Evolutionary conservation across 2,888 invertebrate species (phyloP).

Genomic region (Pseudeuparius sepicola): DNA sequence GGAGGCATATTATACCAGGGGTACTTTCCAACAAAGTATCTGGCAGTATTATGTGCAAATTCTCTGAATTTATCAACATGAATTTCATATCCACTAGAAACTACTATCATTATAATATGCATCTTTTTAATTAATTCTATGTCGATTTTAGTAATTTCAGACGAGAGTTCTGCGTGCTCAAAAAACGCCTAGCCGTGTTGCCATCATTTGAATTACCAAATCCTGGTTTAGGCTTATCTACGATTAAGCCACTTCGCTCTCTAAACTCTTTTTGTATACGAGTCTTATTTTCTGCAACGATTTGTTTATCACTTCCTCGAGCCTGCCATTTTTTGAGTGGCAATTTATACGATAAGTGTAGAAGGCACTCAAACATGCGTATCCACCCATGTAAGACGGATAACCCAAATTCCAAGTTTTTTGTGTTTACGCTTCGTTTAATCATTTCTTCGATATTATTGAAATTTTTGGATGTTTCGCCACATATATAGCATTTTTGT

Average conservation of each 20-base stretch:
- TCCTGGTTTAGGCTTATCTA: too few species aligned
- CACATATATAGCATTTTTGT: conserved; percentile 13
- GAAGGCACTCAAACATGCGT: conserved; percentile 10
- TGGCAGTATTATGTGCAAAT: conserved; percentile 17
- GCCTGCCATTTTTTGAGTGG: conserved; percentile 6
- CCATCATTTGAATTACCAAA: too few species aligned
- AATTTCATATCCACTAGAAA: conserved; percentile 17
- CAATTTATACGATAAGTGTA: conserved; percentile 10
- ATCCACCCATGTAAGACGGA: too few species aligned
- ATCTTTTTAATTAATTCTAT: conserved; percentile 8
- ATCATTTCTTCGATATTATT: conserved; percentile 12
- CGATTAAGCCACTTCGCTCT: too few species aligned
- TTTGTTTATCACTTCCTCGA: background rate
- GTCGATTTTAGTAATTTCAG: conserved; percentile 9
- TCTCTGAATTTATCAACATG: conserved; percentile 17
- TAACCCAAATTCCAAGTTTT: too few species aligned
- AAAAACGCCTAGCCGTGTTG: too few species aligned
- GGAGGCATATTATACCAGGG: too few species aligned
- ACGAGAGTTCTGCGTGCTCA: too few species aligned
- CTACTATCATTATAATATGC: conserved; percentile 11
- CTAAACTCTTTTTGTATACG: too few species aligned
- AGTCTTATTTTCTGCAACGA: conserved; percentile 2
- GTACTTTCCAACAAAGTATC: too few species aligned
- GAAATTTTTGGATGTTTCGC: conserved; percentile 12
- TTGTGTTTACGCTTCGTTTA: conserved; percentile 2